Conservation (phyloP, 1,140 invertebrate species). For the Drosophila simulans region DNA sequence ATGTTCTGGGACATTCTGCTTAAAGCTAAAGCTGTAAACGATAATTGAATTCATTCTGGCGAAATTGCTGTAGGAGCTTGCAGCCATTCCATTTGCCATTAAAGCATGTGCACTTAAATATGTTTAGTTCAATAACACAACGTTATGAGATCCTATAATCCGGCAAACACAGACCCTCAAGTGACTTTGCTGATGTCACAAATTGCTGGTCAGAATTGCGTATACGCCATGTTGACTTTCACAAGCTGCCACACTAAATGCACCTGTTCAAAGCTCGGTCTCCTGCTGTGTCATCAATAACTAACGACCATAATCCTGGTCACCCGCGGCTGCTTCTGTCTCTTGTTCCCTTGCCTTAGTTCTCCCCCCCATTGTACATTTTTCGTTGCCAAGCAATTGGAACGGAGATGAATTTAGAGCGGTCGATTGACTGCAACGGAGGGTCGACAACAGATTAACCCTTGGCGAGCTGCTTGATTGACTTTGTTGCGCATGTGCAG, state of each 20-base stretch:
- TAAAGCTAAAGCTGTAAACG: neutral
- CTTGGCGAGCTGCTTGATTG: constrained; percentile 21
- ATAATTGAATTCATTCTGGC: neutral
- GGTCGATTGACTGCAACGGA: constrained; percentile 11
- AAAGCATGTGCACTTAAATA: too few relatives aligned
- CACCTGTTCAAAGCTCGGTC: constrained; percentile 28
- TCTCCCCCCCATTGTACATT: too few relatives aligned
- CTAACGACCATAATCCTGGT: constrained; percentile 55
- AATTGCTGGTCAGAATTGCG: constrained; percentile 15
- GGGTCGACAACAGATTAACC: constrained; percentile 23
- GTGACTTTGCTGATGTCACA: neutral
- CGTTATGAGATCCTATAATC: neutral
- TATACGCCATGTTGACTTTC: constrained; percentile 37
- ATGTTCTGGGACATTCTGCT: neutral
- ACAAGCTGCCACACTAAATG: constrained; percentile 12
- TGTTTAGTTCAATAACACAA: too few relatives aligned
- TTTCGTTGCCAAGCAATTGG: constrained; percentile 22
- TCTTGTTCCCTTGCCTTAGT: neutral
- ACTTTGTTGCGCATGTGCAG: constrained; percentile 45
- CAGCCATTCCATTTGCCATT: too few relatives aligned
- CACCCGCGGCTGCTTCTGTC: constrained; percentile 3
- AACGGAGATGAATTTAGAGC: constrained; percentile 37
- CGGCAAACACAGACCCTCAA: neutral
- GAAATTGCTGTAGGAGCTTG: neutral
- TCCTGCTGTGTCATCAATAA: constrained; percentile 41